phyloP scores from a whole-genome alignment of 2,888 invertebrate genomes.

The Cheilosia impressa region DNA sequence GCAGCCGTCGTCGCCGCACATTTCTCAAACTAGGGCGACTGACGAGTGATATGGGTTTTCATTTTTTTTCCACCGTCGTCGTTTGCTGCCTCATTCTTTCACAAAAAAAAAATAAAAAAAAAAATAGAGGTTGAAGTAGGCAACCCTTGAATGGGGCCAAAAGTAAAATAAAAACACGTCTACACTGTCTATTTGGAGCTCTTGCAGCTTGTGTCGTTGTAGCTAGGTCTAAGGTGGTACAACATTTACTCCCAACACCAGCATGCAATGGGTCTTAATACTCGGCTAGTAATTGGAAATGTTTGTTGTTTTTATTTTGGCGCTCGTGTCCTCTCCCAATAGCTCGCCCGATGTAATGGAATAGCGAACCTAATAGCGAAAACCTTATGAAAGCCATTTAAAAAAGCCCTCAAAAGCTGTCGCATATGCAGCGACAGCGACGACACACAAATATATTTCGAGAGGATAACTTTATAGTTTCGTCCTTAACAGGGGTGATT shows the following conservation, averaged over 20 bases:
- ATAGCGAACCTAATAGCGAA: conserved; percentile 25
- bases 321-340: background rate
- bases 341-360: conserved; percentile 44
- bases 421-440: conserved; percentile 65
- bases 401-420: conserved; percentile 73
- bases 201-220: conserved; percentile 1
- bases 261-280: conserved; percentile 24
- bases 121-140: conserved; percentile 26
- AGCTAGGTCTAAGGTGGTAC: conserved; percentile 1
- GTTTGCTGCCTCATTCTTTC: conserved; percentile 1
- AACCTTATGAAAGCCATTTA: conserved; percentile 53
- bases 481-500: conserved; percentile 64
- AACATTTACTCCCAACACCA: conserved; percentile 47
- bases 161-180: conserved; percentile 25
- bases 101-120: background rate
- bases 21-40: conserved; percentile 69
- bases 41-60: conserved; percentile 66
- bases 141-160: conserved; percentile 44
- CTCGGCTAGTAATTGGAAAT: conserved; percentile 55
- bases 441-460: conserved; percentile 48
- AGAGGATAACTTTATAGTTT: conserved; percentile 69
- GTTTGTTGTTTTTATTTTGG: conserved; percentile 21
- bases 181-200: conserved; percentile 8
- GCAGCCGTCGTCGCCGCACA: conserved; percentile 39
- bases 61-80: conserved; percentile 6